phyloP scores from a whole-genome alignment of 2,888 invertebrate genomes.

The Metopia argyrocephala region DNA sequence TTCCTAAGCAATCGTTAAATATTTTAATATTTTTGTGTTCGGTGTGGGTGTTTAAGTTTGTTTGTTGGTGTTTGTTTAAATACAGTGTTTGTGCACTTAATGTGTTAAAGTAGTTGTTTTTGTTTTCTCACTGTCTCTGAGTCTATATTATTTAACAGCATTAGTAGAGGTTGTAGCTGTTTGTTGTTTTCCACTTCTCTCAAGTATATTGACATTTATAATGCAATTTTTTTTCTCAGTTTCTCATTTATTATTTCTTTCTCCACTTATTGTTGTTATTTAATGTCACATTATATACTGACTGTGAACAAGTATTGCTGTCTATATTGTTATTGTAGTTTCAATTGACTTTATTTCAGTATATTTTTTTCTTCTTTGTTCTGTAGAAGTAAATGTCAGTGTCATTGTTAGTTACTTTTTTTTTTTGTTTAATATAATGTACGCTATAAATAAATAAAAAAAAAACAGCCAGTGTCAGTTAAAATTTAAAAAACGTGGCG shows the following conservation, averaged over 20 bases:
- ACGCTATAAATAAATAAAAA: too few species aligned
- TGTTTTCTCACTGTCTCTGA: neutral
- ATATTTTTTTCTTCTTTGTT: neutral
- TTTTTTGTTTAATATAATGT: slow-evolving; percentile 1
- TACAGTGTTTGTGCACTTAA: neutral
- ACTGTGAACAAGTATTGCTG: neutral
- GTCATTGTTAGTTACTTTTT: slow-evolving; percentile 22
- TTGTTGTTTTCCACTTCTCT: neutral
- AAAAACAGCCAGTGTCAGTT: neutral
- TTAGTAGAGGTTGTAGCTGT: neutral
- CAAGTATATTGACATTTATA: slow-evolving; percentile 25
- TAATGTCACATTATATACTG: neutral
- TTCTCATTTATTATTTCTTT: slow-evolving; percentile 1
- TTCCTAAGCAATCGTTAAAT: neutral
- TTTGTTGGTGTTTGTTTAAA: neutral
- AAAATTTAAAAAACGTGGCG: neutral
- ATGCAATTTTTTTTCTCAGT: neutral
- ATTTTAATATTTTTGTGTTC: neutral
- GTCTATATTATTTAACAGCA: slow-evolving; percentile 1
- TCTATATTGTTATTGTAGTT: neutral
- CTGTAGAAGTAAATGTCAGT: slow-evolving; percentile 6
- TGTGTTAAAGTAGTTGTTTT: neutral
- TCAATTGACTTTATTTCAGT: neutral
- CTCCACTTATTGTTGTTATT: slow-evolving; percentile 20
- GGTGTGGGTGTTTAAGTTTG: neutral